Evolutionary conservation across 2,113 vertebrate genomes (phyloP), one percentile per base, ranked within the genome.

Genomic region (Zeus faber): DNA sequence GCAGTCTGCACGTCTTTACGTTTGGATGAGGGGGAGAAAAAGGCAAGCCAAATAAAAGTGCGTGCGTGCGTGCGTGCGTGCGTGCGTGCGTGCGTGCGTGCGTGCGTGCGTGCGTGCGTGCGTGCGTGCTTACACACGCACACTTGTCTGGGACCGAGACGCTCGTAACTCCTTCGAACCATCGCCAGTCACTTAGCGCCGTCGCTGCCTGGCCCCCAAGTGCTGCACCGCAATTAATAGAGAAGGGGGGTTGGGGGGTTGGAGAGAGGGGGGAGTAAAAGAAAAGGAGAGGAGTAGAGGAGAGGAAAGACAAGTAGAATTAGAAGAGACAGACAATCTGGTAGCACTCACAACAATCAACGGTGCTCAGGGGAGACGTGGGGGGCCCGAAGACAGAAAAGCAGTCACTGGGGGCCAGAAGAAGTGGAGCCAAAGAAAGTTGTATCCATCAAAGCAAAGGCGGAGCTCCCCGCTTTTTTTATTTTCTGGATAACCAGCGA

Each of bases 221-320:
- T 44, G 26, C 65, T 54, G 58, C 49, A 54, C 35, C 40, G 58
- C 72, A 74, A 74, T 84, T 72, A 72, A 67, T 31, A 22, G 27
- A 9, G 8, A 33, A 27, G 49, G 14, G 3, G 17, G 17, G 20
- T 37, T 14, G 21, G 40, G 41, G 49, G 54, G 41, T n/a, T 31
- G 56, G 14, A 21, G 16, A 33, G 20, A 20, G 20, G 41, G 35
- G 20, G 41, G 49, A 55, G 41, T n/a, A 31, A 52, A 8, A 21
- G 16, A 33, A 17, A 20, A 18, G 41, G 35, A n/a, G 27, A 24
- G 23, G 26, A 49, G 14, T 31, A 26, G n/a, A 4, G 14, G 50
- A 26, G n/a, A 4, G 7, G 39, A 49, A 73, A n/a, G n/a, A n/a
- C 11, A 33, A 26, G n/a, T 3, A 6, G 39, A 49, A 73, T 70